Evolutionary conservation across 2,797 vertebrate genomes (phyloP).

Genomic region (Micromesistius poutassou): DNA sequence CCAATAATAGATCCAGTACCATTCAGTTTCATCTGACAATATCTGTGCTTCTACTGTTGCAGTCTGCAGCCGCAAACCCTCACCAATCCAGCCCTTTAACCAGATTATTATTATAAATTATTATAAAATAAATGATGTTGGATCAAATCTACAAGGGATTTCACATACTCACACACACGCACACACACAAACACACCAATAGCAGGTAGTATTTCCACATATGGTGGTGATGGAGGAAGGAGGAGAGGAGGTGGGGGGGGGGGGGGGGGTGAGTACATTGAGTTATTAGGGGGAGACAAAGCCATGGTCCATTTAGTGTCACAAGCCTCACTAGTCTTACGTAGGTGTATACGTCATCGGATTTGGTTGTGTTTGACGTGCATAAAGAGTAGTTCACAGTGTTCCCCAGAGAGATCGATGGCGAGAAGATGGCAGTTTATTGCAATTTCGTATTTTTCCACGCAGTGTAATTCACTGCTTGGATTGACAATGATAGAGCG

Average conservation of each 20-base stretch:
- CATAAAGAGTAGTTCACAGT: neutral
- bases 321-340: neutral
- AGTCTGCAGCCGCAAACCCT: constrained; percentile 34
- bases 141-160: neutral
- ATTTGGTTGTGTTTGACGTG: neutral
- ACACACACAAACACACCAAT: constrained; percentile 47
- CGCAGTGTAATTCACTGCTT: neutral
- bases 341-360: neutral
- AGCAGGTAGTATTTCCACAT: constrained; percentile 36
- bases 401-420: neutral
- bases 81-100: constrained; percentile 28
- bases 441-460: neutral
- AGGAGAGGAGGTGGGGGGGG: constrained; percentile 11
- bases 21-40: constrained; percentile 13
- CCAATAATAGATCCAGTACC: constrained; percentile 26
- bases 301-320: constrained; percentile 41
- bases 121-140: neutral
- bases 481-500: neutral
- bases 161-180: neutral
- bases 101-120: neutral
- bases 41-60: constrained; percentile 44
- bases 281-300: constrained; percentile 38
- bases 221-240: neutral
- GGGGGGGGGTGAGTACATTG: constrained; percentile 16
- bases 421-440: neutral